Evolutionary conservation across 1,140 invertebrate genomes (phyloP).

Genomic region (Sweltsa coloradensis): DNA sequence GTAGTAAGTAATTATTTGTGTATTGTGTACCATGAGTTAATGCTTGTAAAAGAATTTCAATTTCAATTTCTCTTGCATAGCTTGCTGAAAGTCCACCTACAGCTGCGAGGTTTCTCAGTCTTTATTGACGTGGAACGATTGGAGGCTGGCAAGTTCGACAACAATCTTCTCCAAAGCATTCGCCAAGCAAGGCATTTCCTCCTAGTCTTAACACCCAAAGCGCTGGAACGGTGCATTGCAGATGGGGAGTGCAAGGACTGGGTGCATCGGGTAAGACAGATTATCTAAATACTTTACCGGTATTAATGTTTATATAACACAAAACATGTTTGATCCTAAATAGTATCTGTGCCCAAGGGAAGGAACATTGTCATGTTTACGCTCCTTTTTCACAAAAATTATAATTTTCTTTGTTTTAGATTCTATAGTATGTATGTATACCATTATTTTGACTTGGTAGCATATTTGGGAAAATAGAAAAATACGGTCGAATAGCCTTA

Average conservation of each 20-base stretch:
- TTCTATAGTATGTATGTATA: no score
- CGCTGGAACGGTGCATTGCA: constrained; percentile 84
- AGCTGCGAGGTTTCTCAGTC: constrained; percentile 84
- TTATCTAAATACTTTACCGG: constrained; percentile 4
- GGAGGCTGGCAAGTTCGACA: constrained; percentile 97
- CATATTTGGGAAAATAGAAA: no score
- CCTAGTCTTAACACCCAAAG: constrained; percentile 87
- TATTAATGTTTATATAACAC: neutral
- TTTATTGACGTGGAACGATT: constrained; percentile 93
- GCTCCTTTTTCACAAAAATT: no score
- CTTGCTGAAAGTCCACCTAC: constrained; percentile 86
- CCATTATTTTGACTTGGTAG: no score
- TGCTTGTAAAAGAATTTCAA: no score
- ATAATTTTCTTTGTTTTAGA: no score
- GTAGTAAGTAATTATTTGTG: no score
- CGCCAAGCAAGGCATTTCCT: constrained; percentile 93
- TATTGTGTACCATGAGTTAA: no score
- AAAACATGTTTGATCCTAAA: no score
- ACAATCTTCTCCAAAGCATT: constrained; percentile 93
- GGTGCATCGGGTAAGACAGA: constrained; percentile 81
- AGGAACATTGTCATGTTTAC: neutral
- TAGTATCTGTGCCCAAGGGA: no score
- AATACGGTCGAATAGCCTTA: no score
- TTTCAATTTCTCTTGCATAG: no score
- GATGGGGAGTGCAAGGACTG: constrained; percentile 95